Evolutionary conservation across 2,888 invertebrate species (phyloP).

Genomic region (Drosophila planitibia): DNA sequence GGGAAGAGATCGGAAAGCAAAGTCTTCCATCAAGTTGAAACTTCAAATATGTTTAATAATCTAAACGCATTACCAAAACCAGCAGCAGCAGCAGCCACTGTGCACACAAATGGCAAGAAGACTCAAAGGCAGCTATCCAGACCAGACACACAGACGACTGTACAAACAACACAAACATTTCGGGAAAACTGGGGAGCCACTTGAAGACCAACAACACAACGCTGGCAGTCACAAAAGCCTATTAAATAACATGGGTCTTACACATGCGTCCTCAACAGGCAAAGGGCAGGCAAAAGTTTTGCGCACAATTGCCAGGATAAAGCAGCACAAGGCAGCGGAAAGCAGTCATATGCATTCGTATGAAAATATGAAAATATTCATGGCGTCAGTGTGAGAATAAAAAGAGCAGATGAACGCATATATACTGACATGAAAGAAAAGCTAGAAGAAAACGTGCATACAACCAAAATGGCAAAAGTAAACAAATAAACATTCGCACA

Average conservation of each 20-base stretch:
- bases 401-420: slow-evolving; percentile 24
- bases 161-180: slow-evolving; percentile 46
- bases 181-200: slow-evolving; percentile 25
- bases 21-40: slow-evolving; percentile 21
- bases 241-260: slow-evolving; percentile 76
- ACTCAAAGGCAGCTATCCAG: slow-evolving; percentile 45
- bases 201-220: slow-evolving; percentile 24
- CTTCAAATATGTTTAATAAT: slow-evolving; percentile 77
- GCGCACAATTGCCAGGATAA: slow-evolving; percentile 73
- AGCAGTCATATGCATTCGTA: slow-evolving; percentile 51
- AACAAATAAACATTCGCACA: slow-evolving; percentile 74
- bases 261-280: slow-evolving; percentile 62
- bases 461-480: slow-evolving; percentile 77
- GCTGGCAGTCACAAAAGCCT: slow-evolving; percentile 69
- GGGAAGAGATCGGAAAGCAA: slow-evolving; percentile 9
- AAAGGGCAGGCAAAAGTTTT: slow-evolving; percentile 57
- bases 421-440: slow-evolving; percentile 39
- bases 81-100: slow-evolving; percentile 39
- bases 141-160: slow-evolving; percentile 43
- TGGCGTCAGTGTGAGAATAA: slow-evolving; percentile 34
- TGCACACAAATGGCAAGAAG: slow-evolving; percentile 45
- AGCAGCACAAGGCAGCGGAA: slow-evolving; percentile 27
- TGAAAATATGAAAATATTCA: slow-evolving; percentile 73
- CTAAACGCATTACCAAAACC: slow-evolving; percentile 71
- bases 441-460: slow-evolving; percentile 56